Percentiles rank a stretch among this genome's conserved stretches.
Conservation (phyloP, 1,140 invertebrate species). For the Mactra quadrangularis region DNA sequence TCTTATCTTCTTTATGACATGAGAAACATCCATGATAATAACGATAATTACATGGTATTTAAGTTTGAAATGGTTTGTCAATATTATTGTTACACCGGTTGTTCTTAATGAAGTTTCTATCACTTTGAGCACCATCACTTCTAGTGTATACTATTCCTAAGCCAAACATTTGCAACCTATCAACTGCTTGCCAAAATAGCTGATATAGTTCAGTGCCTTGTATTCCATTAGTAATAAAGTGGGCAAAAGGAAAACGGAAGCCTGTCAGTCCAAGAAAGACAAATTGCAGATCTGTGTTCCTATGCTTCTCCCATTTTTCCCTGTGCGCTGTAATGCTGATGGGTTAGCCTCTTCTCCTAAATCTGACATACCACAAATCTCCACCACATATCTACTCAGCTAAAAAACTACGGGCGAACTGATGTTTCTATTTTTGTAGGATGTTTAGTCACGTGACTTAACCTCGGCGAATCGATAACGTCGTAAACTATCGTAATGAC, state of each 20-base stretch:
- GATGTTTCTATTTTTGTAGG: too few species aligned
- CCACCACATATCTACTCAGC: too few species aligned
- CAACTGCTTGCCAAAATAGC: slow-evolving; percentile 58
- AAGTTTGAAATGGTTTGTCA: not conserved
- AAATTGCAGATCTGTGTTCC: slow-evolving; percentile 55
- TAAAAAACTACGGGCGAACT: too few species aligned
- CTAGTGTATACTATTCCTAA: slow-evolving; percentile 41
- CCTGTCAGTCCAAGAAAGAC: slow-evolving; percentile 59
- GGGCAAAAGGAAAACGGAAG: slow-evolving; percentile 62
- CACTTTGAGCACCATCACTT: slow-evolving; percentile 59
- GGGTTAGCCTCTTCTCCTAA: slow-evolving; percentile 23
- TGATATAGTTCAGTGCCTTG: slow-evolving; percentile 58
- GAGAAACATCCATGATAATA: not conserved
- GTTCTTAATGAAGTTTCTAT: slow-evolving; percentile 47
- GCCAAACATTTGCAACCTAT: slow-evolving; percentile 46
- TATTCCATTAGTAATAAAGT: slow-evolving; percentile 54
- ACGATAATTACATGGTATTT: not conserved
- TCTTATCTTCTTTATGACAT: not conserved
- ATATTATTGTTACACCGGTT: not conserved
- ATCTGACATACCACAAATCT: too few species aligned
- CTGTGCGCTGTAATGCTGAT: not conserved
- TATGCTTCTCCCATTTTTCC: slow-evolving; percentile 40
- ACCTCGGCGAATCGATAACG: too few species aligned
- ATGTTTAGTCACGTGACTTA: too few species aligned
- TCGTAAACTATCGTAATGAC: too few species aligned